A percentile compares a stretch with the other conserved stretches of the same genome.
phyloP scores from a whole-genome alignment of 1,140 invertebrate genomes.

The Stegodyphus mimosarum region DNA sequence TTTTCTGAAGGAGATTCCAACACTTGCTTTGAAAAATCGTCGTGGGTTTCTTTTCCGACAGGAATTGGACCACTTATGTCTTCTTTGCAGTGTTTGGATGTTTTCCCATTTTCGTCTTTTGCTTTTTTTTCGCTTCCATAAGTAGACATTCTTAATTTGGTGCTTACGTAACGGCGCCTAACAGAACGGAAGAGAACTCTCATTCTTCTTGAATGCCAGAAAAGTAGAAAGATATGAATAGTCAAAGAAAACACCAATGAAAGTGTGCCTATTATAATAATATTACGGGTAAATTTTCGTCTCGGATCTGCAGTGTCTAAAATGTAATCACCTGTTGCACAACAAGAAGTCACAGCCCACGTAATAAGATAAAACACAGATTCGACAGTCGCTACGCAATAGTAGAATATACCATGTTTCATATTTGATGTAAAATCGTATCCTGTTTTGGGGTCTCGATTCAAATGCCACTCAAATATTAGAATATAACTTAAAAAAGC shows the following conservation, averaged over 20 bases:
- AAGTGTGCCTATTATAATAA: constrained; percentile 31
- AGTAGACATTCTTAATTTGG: constrained; percentile 18
- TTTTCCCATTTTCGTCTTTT: background rate
- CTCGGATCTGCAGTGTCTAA: background rate
- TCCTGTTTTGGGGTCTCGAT: constrained; percentile 43
- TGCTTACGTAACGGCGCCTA: background rate
- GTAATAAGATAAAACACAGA: constrained; percentile 48
- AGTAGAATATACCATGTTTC: constrained; percentile 48
- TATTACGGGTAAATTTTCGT: constrained; percentile 1
- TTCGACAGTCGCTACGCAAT: constrained; percentile 40
- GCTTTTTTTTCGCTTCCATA: background rate
- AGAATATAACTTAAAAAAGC: constrained; percentile 52
- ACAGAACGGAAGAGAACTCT: background rate
- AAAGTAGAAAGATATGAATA: constrained; percentile 24
- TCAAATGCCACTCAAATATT: constrained; percentile 54
- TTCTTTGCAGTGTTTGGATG: background rate
- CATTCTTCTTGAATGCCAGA: constrained; percentile 51
- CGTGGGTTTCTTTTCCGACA: background rate
- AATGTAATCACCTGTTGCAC: background rate
- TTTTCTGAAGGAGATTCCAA: constrained; percentile 1
- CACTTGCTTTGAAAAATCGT: background rate
- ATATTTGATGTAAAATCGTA: constrained; percentile 46
- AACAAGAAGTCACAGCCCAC: constrained; percentile 30
- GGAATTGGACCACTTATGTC: constrained; percentile 30
- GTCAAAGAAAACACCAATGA: constrained; percentile 25